Percentiles rank a stretch among this genome's conserved stretches.
phyloP scores from a whole-genome alignment of 37 sponge, comb jelly and placozoan genomes.

The Diacarnus erythraeanus region DNA sequence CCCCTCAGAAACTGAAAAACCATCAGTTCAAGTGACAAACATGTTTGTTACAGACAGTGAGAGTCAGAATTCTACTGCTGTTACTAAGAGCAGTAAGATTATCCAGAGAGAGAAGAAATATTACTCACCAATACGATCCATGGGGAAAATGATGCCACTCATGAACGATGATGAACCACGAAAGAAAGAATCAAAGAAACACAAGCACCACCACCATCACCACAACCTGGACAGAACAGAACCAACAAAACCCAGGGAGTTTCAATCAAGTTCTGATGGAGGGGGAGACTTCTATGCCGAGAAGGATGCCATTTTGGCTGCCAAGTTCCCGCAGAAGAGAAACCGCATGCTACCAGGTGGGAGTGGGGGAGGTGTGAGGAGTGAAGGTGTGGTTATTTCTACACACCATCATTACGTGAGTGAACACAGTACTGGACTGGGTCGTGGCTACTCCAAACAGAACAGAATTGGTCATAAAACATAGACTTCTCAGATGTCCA shows the following conservation, averaged over 20 bases:
- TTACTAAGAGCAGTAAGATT: neutral
- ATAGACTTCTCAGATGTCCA: too few relatives aligned
- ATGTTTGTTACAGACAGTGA: neutral
- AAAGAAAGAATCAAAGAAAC: neutral
- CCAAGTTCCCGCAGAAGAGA: constrained; percentile 77
- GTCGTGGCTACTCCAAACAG: too few relatives aligned
- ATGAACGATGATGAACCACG: neutral
- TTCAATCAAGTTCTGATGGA: neutral
- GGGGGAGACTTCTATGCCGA: neutral
- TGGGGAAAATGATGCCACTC: constrained; percentile 4
- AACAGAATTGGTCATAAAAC: too few relatives aligned
- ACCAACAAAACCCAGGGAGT: neutral
- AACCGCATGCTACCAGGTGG: constrained; percentile 13
- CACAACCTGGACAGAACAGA: neutral
- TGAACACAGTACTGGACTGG: neutral
- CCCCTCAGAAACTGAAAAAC: neutral
- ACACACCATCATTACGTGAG: neutral
- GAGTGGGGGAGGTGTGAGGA: neutral
- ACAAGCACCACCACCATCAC: neutral
- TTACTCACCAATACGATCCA: neutral
- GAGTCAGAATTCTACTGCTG: neutral
- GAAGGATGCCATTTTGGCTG: constrained; percentile 63
- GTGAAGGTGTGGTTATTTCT: neutral
- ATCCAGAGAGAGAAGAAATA: neutral
- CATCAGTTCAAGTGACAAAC: neutral